phyloP scores from a whole-genome alignment of 1,140 invertebrate genomes.

The Aleiodes sp. region DNA sequence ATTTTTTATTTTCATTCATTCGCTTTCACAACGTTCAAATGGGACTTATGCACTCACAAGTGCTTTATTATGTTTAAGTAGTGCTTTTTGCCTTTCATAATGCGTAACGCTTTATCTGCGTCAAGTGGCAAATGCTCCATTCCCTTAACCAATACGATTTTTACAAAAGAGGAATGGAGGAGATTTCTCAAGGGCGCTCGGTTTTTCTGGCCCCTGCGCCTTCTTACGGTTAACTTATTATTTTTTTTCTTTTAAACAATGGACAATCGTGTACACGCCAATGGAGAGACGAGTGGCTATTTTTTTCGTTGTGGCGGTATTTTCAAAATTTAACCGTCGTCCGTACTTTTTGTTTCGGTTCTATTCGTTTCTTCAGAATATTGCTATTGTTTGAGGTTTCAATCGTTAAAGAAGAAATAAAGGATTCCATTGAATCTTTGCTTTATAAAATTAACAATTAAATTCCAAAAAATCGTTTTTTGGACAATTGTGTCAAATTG shows the following conservation, averaged over 20 bases:
- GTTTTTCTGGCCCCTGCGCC: slow-evolving; percentile 39
- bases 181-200: slow-evolving; percentile 10
- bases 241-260: slow-evolving; percentile 56
- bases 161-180: slow-evolving; percentile 43
- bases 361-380: too few species aligned
- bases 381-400: background rate
- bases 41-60: slow-evolving; percentile 9
- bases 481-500: too few species aligned
- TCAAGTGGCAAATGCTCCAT: slow-evolving; percentile 23
- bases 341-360: background rate
- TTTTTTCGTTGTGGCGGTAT: slow-evolving; percentile 38
- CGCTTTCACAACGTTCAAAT: background rate
- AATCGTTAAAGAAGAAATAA: background rate
- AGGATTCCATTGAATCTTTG: too few species aligned
- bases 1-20: slow-evolving; percentile 18
- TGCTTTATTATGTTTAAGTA: background rate
- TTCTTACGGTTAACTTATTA: slow-evolving; percentile 38
- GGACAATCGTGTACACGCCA: slow-evolving; percentile 63
- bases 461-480: too few species aligned
- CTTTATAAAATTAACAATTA: too few species aligned
- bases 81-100: slow-evolving; percentile 20
- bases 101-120: slow-evolving; percentile 31
- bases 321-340: slow-evolving; percentile 53
- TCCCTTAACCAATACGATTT: slow-evolving; percentile 35
- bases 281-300: slow-evolving; percentile 55